These are phyloP conservation scores for Tolmerus cingulatus DNA, from an alignment of 2,888 invertebrate species.

Conservation along the genomic window DNA sequence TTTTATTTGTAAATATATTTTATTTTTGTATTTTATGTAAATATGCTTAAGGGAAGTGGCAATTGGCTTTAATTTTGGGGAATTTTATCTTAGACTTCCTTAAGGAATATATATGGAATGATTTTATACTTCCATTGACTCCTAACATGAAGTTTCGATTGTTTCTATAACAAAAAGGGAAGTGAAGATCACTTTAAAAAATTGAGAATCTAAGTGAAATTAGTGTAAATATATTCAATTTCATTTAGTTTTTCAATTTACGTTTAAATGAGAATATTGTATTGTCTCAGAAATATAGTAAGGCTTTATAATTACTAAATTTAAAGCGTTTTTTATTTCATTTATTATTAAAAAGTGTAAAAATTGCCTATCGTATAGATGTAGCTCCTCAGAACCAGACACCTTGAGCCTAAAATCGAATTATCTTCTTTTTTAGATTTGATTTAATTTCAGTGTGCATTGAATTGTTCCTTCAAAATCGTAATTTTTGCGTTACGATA, in stretches of 20 bases:
- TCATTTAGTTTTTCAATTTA: no score
- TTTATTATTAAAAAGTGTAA: background rate
- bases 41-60: background rate
- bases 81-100: background rate
- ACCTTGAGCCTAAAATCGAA: background rate
- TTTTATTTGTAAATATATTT: background rate
- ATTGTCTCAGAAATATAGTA: no score
- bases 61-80: background rate
- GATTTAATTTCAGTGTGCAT: background rate
- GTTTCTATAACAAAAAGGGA: background rate
- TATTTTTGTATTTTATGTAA: background rate
- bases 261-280: no score
- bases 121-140: background rate
- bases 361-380: background rate
- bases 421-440: background rate
- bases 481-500: background rate
- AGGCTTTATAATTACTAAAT: background rate
- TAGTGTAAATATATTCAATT: no score
- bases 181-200: no score
- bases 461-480: no score
- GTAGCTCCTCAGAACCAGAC: background rate
- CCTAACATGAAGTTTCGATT: background rate
- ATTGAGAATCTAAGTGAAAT: no score
- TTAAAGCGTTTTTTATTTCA: background rate
- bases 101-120: background rate